Base-by-base conservation (phyloP, 2,888 invertebrate species). In the Hyppa rectilinea region DNA sequence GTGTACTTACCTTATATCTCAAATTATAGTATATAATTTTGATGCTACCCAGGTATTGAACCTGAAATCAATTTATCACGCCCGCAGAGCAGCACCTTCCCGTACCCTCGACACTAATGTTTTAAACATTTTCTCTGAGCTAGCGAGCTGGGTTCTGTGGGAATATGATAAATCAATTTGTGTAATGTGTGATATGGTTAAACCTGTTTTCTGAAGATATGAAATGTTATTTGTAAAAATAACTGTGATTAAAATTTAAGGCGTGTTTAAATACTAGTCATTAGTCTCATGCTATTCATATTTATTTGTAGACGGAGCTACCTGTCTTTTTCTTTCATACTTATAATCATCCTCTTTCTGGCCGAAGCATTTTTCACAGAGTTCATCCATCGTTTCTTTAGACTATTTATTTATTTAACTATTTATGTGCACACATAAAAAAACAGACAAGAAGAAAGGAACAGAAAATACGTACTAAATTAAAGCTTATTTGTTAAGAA, bases 101-200 rank as follows among this genome's bases (percentile, higher is more conserved):
- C 87, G 85, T 86, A 87, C 88, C 87, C 87, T 85, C 84, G 84
- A 74, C 78, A 80, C 87, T 92, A 91, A 94, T 94, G 93, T 94
- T 94, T 94, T 89, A 94, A 94, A 94, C 93, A 94, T 94, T 89
- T 81, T 83, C 83, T 78, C 62, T 14, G 64, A 66, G 69, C 70
- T 61, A 72, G 36, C 63, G 55, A 49, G 47, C 43, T 74, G 88
- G 79, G 88, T 80, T 87, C 84, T 58, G 71, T 59, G 38, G 9
- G 45, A 65, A 62, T 34, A 62, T 63, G 45, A 67, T 29, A 52
- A 68, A 69, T 66, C 53, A 52, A 60, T 68, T 64, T 59, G 2
- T 66, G 12, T 63, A 12, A 43, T 61, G 26, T 58, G 12, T 17
- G 20, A 7, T 62, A 12, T 38, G 31, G 14, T 29, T 36, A 49